Base-by-base conservation (phyloP, 2,113 vertebrate genomes). In the Hydrolagus affinis region DNA sequence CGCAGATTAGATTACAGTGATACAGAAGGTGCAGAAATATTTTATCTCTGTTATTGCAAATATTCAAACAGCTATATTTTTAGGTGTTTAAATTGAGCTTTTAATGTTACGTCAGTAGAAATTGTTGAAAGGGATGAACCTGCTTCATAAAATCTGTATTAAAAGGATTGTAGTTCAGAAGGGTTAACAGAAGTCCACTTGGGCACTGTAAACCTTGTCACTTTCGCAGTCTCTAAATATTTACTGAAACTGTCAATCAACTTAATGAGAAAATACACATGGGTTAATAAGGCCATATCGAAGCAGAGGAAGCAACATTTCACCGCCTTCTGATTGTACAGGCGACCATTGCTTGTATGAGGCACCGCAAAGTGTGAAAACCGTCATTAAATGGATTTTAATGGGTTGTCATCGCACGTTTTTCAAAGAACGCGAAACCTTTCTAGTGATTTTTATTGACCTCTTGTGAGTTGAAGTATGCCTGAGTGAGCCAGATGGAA, bases 381-480 rank as follows among this genome's bases (percentile, higher is more conserved):
- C 93, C 93, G 92, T 94, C 94, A 93, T 95, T 95, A 95, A 94
- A 94, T 93, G 94, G 91, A 92, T 94, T 92, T 95, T 95, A 94
- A 94, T 92, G 91, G 90, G 92, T 94, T 95, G 94, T 96, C 93
- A 93, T 93, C 92, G 86, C 91, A 91, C 89, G 91, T 91, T 93
- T 90, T 91, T 91, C 92, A 88, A 23, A n/a, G 64, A 83, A 83
- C 32, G 59, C 89, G 88, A 93, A 93, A 92, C 86, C 90, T 89
- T 90, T 91, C 89, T 89, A 91, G 89, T 90, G 86, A 23, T 86
- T 94, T 93, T 94, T 92, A 93, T 94, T 94, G 91, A 92, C 91
- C 92, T 91, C 91, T 88, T 92, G 92, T 90, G 91, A 91, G 88
- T 91, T 92, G 88, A 90, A 73, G 74, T 90, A 88, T 83, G 78